A percentile compares a stretch with the other conserved stretches of the same genome.
phyloP scores from a whole-genome alignment of 2,888 invertebrate species.

The Erannis defoliaria region DNA sequence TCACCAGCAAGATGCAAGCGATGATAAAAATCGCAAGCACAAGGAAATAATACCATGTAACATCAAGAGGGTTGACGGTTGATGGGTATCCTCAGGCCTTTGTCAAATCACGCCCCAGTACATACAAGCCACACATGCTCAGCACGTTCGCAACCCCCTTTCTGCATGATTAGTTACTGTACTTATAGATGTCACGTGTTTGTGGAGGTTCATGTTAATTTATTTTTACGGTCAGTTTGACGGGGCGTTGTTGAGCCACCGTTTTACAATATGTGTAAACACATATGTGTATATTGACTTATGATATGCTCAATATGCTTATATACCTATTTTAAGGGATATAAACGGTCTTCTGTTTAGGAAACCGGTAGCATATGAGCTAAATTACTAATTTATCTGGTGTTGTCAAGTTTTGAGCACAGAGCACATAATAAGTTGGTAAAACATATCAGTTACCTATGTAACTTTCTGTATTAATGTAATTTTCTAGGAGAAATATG shows the following conservation, averaged over 20 bases:
- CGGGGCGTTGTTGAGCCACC: slow-evolving; percentile 24
- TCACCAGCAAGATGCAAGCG: slow-evolving; percentile 7
- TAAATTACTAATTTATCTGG: too few relatives aligned
- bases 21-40: slow-evolving; percentile 15
- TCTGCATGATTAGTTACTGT: slow-evolving; percentile 83
- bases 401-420: too few relatives aligned
- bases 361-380: too few relatives aligned
- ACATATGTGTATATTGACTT: slow-evolving; percentile 14
- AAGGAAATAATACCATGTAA: slow-evolving; percentile 35
- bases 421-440: too few relatives aligned
- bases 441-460: too few relatives aligned
- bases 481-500: neutral
- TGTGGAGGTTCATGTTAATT: slow-evolving; percentile 66
- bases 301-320: neutral
- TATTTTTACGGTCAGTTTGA: slow-evolving; percentile 38
- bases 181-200: slow-evolving; percentile 79
- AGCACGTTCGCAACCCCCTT: slow-evolving; percentile 85
- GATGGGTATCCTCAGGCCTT: slow-evolving; percentile 62
- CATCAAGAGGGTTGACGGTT: slow-evolving; percentile 44
- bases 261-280: too few relatives aligned
- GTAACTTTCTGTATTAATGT: neutral
- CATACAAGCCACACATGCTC: slow-evolving; percentile 70
- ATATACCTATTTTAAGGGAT: neutral
- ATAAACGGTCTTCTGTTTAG: neutral
- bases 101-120: slow-evolving; percentile 66